Evolutionary conservation across 1,140 invertebrate genomes (phyloP), one percentile per base, ranked within the genome.

Genomic region (Tetragnatha versicolor): DNA sequence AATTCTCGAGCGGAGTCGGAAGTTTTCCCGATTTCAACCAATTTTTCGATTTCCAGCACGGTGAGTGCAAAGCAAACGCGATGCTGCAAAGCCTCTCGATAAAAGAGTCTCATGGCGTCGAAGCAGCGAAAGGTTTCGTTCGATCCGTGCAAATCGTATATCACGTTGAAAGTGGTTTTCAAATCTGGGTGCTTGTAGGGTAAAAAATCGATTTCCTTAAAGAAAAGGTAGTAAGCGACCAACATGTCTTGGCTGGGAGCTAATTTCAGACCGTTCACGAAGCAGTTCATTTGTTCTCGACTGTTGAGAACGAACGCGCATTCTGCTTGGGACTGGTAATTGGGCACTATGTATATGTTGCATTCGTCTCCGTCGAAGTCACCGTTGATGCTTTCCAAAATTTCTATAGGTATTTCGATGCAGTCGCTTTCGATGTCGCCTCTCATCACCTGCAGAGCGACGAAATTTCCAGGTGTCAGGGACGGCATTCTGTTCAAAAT

Each of bases 331-430:
- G 55, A 60, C 17, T 55, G 37, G 1, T 45, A 4, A 27, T 45
- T 73, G 10, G 22, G 35, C 3, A 73, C 51, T 0, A 73, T 4
- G 33, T 73, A 73, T 7, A 73, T 9, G 22, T 73, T 73, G 25
- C 20, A 29, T 47, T 73, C 69, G 29, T 73, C 69, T 1, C 69
- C 69, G 20, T 73, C 69, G 33, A 73, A 73, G 22, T 73, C 69
- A 6, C 35, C 69, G 22, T 73, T 58, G 22, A 73, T 60, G 1
- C 12, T 4, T 14, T 73, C 17, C 5, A 47, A n/a, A 22, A 60
- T 31, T 60, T 73, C 69, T 4, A 73, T 17, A 9, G 69, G 69
- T 45, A 73, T 60, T 2, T 55, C 69, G 31, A 73, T 60, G 33
- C 69, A 73, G 3, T 42, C 37, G 22, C 47, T 22, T 2, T 42